Base-by-base conservation (phyloP, 2,113 vertebrate genomes). In the Lates calcarifer region DNA sequence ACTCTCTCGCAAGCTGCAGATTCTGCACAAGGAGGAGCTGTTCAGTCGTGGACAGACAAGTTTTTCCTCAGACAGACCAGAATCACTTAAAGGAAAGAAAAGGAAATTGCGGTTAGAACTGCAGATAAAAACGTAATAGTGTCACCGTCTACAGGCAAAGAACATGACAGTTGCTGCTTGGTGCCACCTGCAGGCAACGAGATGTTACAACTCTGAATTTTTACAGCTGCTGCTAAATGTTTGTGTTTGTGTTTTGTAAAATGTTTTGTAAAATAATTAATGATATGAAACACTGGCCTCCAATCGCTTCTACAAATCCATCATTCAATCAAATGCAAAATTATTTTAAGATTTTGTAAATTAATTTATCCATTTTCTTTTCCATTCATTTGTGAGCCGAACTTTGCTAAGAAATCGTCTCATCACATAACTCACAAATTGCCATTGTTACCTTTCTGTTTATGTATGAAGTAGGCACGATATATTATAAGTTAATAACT, bases 1-100 rank as follows among this genome's bases (percentile, higher is more conserved):
- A 63, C 28, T 49, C 51, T 2, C 31, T 26, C 31, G 4, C 22
- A 51, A 61, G 43, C 53, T 53, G 33, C 20, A 43, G 26, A 49
- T 10, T 49, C 8, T 39, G 67, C 74, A 71, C 66, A 60, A 56
- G 66, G 60, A 29, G 79, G 55, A 26, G 37, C 56, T 62, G 68
- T 71, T 64, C 5, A 69, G 26, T 47, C 41, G 26, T 14, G 20
- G 7, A 5, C n/a, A n/a, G 18, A 43, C 29, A 12, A 47, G 43
- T 6, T 45, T 37, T 31, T 67, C 1, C 13, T 28, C 29, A 37
- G 20, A 29, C 43, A 45, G 24, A 28, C 29, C 9, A 65, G 49
- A 29, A 17, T 18, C 47, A 35, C 39, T 56, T 37, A 17, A 8
- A 62, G 72, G 47, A 28, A 22, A 74, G 26, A 8, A 70, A 49